Evolutionary conservation across 2,113 vertebrate species (phyloP).

Genomic region (Psittacula cyanocephala): DNA sequence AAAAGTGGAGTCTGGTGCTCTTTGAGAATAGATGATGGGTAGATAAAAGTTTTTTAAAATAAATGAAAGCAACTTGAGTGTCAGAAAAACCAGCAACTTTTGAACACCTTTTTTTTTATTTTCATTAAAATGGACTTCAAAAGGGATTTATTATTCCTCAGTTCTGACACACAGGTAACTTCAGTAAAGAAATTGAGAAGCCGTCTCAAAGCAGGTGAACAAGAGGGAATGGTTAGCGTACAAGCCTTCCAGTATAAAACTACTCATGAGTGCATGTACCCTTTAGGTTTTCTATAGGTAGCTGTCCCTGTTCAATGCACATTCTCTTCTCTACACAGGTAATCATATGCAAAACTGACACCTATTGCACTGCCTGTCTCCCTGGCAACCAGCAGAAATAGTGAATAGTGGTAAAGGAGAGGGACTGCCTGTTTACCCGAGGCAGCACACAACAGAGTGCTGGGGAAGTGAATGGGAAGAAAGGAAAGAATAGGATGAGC

Average conservation of each 20-base stretch:
- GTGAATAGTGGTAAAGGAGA: not conserved
- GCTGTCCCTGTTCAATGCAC: not conserved
- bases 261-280: not conserved
- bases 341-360: conserved; percentile 25
- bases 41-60: not conserved
- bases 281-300: not conserved
- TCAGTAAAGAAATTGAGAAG: not conserved
- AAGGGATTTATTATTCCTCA: not conserved
- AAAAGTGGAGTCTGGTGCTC: not conserved
- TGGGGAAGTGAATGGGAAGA: not conserved
- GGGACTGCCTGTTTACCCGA: not conserved
- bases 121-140: not conserved
- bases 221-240: not conserved
- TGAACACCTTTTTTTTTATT: not conserved
- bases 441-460: not conserved
- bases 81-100: not conserved
- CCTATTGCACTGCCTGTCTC: conserved; percentile 40
- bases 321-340: not conserved
- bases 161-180: not conserved
- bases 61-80: not conserved
- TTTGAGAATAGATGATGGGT: not conserved
- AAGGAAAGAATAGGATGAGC: not conserved
- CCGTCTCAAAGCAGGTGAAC: not conserved
- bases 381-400: conserved; percentile 38
- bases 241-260: not conserved